Evolutionary conservation across 2,888 invertebrate genomes (phyloP).

Genomic region (Chalcosyrphus nemorum): DNA sequence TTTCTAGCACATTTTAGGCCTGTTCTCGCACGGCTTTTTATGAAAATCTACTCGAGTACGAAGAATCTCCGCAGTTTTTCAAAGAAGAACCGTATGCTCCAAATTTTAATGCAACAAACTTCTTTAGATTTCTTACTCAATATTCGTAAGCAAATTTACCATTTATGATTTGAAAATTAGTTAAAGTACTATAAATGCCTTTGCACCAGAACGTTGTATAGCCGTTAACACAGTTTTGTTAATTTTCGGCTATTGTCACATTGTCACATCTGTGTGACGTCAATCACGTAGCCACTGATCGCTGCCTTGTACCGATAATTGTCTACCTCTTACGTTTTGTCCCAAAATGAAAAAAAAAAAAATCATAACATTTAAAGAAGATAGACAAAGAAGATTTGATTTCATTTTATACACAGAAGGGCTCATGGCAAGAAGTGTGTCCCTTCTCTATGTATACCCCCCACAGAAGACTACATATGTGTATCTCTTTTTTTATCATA

Average conservation of each 20-base stretch:
- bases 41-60: too few species aligned
- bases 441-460: not conserved
- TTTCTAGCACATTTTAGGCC: too few species aligned
- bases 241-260: not conserved
- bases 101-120: too few species aligned
- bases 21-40: too few species aligned
- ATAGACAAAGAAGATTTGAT: not conserved
- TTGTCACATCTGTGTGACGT: slow-evolving; percentile 13
- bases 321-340: not conserved
- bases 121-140: too few species aligned
- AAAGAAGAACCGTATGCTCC: too few species aligned
- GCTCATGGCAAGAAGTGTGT: not conserved
- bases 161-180: slow-evolving; percentile 7
- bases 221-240: slow-evolving; percentile 16
- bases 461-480: too few species aligned
- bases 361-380: not conserved
- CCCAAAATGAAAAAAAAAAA: not conserved
- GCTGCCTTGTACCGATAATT: not conserved
- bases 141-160: too few species aligned
- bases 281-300: slow-evolving; percentile 7
- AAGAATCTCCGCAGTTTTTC: too few species aligned
- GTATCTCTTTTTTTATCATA: not conserved
- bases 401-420: not conserved
- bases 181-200: not conserved
- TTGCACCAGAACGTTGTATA: not conserved